Percentiles rank a stretch among this genome's conserved stretches.
Evolutionary conservation across 92 coral and sea anemone genomes (phyloP).

Genomic region (Paragorgia papillata): DNA sequence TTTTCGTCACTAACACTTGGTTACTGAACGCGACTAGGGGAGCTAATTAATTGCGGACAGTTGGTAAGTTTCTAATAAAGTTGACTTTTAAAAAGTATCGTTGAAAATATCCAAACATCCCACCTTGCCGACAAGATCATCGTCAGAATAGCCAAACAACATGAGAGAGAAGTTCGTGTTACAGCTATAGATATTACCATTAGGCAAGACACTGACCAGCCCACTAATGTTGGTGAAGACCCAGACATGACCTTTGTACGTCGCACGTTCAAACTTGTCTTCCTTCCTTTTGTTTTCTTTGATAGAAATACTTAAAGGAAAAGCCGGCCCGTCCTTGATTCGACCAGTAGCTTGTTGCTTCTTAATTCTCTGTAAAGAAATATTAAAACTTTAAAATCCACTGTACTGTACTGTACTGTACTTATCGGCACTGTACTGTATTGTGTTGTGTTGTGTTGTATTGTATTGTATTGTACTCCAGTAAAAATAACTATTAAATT

Average conservation of each 20-base stretch:
- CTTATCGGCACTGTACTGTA: too few species aligned
- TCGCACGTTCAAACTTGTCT: slow-evolving; percentile 5
- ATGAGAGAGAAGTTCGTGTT: slow-evolving; percentile 87
- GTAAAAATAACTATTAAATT: too few species aligned
- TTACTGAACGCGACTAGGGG: too few species aligned
- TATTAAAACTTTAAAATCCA: too few species aligned
- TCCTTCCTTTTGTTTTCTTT: slow-evolving; percentile 68
- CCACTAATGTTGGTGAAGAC: slow-evolving; percentile 97
- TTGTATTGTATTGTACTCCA: too few species aligned
- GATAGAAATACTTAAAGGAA: slow-evolving; percentile 82
- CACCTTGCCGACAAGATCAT: slow-evolving; percentile 88
- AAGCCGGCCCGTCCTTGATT: slow-evolving; percentile 88
- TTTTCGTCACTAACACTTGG: too few species aligned
- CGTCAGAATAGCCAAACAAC: slow-evolving; percentile 87
- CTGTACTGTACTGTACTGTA: too few species aligned
- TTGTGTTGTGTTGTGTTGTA: too few species aligned
- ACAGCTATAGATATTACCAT: slow-evolving; percentile 79
- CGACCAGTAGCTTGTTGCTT: slow-evolving; percentile 94
- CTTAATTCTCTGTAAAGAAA: slow-evolving; percentile 57
- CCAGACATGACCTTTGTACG: slow-evolving; percentile 80
- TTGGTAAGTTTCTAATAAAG: too few species aligned
- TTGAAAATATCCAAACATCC: too few species aligned
- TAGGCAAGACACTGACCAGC: slow-evolving; percentile 75
- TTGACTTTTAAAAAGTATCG: too few species aligned
- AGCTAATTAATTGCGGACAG: too few species aligned